These are phyloP conservation scores for Propithecus deckenii DNA, from an alignment of 2,797 vertebrate genomes.

Conservation along the genomic window DNA sequence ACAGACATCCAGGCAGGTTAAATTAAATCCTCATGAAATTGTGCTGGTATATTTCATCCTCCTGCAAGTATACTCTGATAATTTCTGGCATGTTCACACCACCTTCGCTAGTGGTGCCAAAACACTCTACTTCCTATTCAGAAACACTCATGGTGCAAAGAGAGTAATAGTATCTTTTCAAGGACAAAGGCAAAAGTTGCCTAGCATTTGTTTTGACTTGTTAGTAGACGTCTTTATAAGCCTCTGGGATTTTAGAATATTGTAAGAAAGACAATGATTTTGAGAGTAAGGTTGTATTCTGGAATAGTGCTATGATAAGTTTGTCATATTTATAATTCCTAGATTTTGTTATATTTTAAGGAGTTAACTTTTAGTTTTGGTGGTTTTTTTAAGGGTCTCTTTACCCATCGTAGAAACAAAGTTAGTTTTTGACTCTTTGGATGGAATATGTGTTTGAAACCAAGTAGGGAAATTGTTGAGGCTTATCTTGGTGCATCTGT, in stretches of 20 bases:
- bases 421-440: not conserved
- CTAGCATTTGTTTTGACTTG: not conserved
- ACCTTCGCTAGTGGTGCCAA: constrained; percentile 20
- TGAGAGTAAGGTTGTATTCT: constrained; percentile 26
- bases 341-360: constrained; percentile 22
- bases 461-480: not conserved
- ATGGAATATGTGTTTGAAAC: not conserved
- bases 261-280: not conserved
- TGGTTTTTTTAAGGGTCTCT: not conserved
- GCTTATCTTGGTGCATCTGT: not conserved
- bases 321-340: not conserved
- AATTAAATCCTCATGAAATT: not conserved
- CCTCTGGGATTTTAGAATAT: not conserved
- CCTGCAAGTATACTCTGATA: not conserved
- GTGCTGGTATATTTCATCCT: not conserved
- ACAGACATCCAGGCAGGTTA: not conserved
- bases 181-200: not conserved
- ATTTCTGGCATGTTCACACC: constrained; percentile 54
- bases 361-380: not conserved
- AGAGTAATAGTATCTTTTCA: constrained; percentile 21
- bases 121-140: not conserved
- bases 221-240: not conserved
- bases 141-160: constrained; percentile 2
- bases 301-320: not conserved
- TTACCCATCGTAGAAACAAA: not conserved